Base-by-base conservation (phyloP, 2,888 invertebrate species). In the Heteropelma amictum region DNA sequence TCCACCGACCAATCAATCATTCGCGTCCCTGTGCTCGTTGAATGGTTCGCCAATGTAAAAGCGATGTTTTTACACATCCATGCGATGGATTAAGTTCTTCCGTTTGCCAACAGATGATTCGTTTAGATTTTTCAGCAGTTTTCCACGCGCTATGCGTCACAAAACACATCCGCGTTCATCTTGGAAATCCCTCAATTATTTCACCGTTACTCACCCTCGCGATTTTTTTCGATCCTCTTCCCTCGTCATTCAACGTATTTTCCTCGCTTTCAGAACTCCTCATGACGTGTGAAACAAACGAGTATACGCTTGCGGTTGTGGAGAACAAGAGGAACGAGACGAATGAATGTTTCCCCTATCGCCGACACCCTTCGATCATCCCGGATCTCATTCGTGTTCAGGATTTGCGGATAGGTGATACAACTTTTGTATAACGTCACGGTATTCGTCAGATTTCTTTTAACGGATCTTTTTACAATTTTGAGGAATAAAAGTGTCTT, bases 1-100 rank as follows among this genome's bases (percentile, higher is more conserved):
- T 80, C 81, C 83, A 80, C 77, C 77, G 76, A 76, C 68, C 81
- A 78, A 84, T 82, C 85, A 85, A 84, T 83, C 83, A 81, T 81
- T 35, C 21, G 56, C 26, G 23, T 51, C 21, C 60, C 45, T 51
- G 19, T 14, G 47, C n/a, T 54, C 26, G 19, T 42, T 12, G 47
- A 26, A 28, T 35, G 42, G 60, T 67, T 53, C 51, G 42, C 71
- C 63, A 65, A 61, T 42, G 28, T 19, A 60, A 30, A 28, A 42
- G 26, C 19, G 23, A 30, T 42, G n/a, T 19, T 12, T 19, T n/a
- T 21, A 35, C 12, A 21, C 10, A n/a, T n/a, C n/a, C n/a, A n/a
- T n/a, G n/a, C n/a, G n/a, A 1, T 17, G 10, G 14, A 42, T 42
- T 42, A 19, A n/a, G 58, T 19, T 42, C 60, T 61, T 61, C 33